These are phyloP conservation scores for Pocillopora grandis DNA, from an alignment of 92 coral and sea anemone species.

Conservation along the genomic window DNA sequence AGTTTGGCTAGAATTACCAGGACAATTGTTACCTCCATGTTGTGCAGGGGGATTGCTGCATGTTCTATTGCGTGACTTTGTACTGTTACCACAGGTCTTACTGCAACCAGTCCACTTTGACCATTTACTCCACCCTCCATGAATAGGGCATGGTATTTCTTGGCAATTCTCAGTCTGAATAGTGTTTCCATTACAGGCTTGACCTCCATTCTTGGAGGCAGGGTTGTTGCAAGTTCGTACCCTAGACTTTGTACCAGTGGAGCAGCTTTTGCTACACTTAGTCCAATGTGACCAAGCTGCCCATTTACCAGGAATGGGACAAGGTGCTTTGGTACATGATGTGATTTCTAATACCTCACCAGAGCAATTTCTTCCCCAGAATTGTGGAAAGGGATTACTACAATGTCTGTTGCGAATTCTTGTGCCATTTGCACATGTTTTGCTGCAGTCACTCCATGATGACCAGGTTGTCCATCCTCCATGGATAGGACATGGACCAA, in stretches of 20 bases:
- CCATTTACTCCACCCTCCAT: slow-evolving; percentile 79
- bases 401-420: slow-evolving; percentile 66
- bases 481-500: slow-evolving; percentile 68
- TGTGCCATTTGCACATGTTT: slow-evolving; percentile 67
- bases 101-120: slow-evolving; percentile 68
- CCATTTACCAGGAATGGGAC: slow-evolving; percentile 74
- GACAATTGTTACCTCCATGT: slow-evolving; percentile 60
- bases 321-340: slow-evolving; percentile 45
- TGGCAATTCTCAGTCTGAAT: slow-evolving; percentile 54
- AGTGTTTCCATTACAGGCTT: slow-evolving; percentile 57
- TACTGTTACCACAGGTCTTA: slow-evolving; percentile 61
- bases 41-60: slow-evolving; percentile 67
- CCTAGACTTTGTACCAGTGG: slow-evolving; percentile 60
- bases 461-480: slow-evolving; percentile 87
- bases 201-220: slow-evolving; percentile 41
- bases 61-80: slow-evolving; percentile 51
- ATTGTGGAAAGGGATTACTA: slow-evolving; percentile 59
- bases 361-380: slow-evolving; percentile 65
- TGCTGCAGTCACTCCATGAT: slow-evolving; percentile 77
- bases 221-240: slow-evolving; percentile 63
- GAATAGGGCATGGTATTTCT: slow-evolving; percentile 60
- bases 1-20: slow-evolving; percentile 46
- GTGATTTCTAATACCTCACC: slow-evolving; percentile 40
- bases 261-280: slow-evolving; percentile 72
- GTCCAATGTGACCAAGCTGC: slow-evolving; percentile 85